Evolutionary conservation across 2,797 vertebrate species (phyloP), one percentile per base, ranked within the genome.

Genomic region (Pipistrellus pipistrellus): DNA sequence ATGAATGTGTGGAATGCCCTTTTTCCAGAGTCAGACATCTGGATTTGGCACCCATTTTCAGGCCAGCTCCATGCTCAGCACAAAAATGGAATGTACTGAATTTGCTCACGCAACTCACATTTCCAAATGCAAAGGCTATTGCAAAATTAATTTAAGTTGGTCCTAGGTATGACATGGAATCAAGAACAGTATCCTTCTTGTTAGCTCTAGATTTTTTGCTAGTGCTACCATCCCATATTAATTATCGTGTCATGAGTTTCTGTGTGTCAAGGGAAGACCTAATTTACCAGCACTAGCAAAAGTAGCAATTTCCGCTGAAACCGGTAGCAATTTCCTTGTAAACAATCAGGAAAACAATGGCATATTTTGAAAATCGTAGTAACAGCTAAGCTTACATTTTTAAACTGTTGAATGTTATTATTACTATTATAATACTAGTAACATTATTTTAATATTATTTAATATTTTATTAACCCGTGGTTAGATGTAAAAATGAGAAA

Each of bases 1-100:
- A 96, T 95, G 95, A 95, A 90, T 72, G 66, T 87, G 82, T 95
- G 88, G 95, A 96, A 96, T 97, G 89, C 66, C 69, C 88, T 96
- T 95, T 96, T 91, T 95, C 90, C 84, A 93, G 72, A 94, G 90
- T 95, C 81, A 94, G 94, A 90, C 94, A 95, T 96, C 90, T 96
- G 95, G 88, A 82, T 97, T 95, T 85, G 95, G 96, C 95, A 96
- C 72, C 62, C 93, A 18, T 82, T 94, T 81, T 88, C 59, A 88
- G 78, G 62, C 85, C 69, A 94, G 71, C 44, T 30, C 57, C 71
- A 38, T 57, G 57, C 88, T 97, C 30, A 95, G 91, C 90, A 93
- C 85, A 94, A 81, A 93, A 82, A 90, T 85, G 93, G 89, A 96
- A 91, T 91, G 95, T 95, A 87, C 72, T 86, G 9, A 69, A 91